Evolutionary conservation across 2,888 invertebrate species (phyloP), one percentile per base, ranked within the genome.

Genomic region (Belgica antarctica): DNA sequence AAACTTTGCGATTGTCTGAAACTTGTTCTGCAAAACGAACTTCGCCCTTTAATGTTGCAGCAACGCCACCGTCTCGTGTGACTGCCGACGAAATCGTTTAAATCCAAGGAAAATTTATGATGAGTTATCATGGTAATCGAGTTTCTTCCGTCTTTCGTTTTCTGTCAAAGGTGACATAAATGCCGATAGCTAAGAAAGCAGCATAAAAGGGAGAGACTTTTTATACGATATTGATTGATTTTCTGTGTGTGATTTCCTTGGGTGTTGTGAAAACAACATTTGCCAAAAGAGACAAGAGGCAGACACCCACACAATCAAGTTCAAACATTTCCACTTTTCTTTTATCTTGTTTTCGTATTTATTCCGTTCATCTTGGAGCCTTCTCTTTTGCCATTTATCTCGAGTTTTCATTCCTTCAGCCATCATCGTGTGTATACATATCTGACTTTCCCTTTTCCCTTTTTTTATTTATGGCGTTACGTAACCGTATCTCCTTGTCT

Each of bases 181-280:
- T n/a, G n/a, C n/a, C n/a, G n/a, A n/a, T n/a, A 61, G 27, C 25
- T n/a, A 24, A 61, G 17, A 62, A n/a, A 62, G 62, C 34, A 36
- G 36, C 31, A 62, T 61, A 61, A 61, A 61, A 61, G n/a, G 15
- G 36, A 34, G n/a, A n/a, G 22, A 17, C 34, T 62, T 62, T 62
- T 62, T 62, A 62, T 34, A 19, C 15, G 62, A 62, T 62, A 62
- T 62, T 62, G 62, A 62, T 62, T 62, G 62, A 34, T 62, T 62
- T 62, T 62, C 36, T 62, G 12, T 62, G 28, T 62, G 25, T 59
- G 59, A 27, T 59, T 17, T 52, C 22, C 52, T 52, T n/a, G 52
- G 22, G 52, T 52, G 52, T 22, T 52, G 12, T 22, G 22, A 15
- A 41, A 52, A 52, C 52, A 52, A 52, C 17, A 22, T 22, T 22